Evolutionary conservation across 2,113 vertebrate species (phyloP).

Genomic region (Barnardius zonarius): DNA sequence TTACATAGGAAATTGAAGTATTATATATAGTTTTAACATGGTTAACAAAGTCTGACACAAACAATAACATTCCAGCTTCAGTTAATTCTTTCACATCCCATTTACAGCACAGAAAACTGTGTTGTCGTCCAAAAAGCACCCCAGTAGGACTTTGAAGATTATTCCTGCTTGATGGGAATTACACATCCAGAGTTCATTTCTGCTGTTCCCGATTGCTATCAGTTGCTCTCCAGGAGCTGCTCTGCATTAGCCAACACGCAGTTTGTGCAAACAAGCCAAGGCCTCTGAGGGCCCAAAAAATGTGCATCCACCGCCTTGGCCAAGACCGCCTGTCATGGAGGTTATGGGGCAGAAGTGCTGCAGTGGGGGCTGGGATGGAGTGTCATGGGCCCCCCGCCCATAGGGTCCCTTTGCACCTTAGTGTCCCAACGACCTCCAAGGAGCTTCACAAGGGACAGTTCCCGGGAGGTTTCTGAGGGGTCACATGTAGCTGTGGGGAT

Average conservation of each 20-base stretch:
- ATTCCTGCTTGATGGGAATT: conserved; percentile 65
- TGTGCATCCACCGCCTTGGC: background rate
- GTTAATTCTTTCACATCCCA: conserved; percentile 67
- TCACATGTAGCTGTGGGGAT: background rate
- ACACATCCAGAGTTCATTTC: conserved; percentile 47
- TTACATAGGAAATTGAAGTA: conserved; percentile 74
- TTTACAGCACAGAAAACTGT: conserved; percentile 58
- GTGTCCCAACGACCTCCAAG: background rate
- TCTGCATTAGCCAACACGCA: conserved; percentile 41
- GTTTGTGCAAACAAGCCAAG: conserved; percentile 26
- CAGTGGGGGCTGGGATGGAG: background rate
- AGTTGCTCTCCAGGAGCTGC: conserved; percentile 44
- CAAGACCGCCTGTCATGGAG: rapidly evolving
- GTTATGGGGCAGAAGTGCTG: background rate
- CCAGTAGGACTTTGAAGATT: conserved; percentile 72
- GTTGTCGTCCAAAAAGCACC: conserved; percentile 43
- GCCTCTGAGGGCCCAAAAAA: conserved; percentile 11
- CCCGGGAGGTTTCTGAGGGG: background rate
- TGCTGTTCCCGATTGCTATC: conserved; percentile 43
- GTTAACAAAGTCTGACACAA: conserved; percentile 72
- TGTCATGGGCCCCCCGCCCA: rapidly evolving
- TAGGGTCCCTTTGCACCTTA: rapidly evolving
- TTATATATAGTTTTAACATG: conserved; percentile 71
- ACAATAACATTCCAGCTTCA: conserved; percentile 70
- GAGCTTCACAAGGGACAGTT: background rate